Conservation (phyloP, 2,797 vertebrate genomes). For the Chrysocyon brachyurus region DNA sequence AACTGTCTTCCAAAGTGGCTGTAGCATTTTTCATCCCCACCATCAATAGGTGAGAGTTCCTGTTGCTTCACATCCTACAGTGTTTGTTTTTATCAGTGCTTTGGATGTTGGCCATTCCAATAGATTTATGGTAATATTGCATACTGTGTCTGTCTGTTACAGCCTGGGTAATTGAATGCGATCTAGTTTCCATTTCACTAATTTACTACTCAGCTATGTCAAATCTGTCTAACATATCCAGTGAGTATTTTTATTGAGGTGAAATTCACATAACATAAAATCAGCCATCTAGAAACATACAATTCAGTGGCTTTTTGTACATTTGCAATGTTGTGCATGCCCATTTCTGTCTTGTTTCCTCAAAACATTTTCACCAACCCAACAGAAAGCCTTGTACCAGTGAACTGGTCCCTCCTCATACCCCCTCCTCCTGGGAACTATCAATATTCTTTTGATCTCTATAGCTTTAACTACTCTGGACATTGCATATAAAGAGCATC, state of each 20-base stretch:
- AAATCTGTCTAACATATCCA: conserved; percentile 51
- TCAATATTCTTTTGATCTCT: not conserved
- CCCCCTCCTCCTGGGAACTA: not conserved
- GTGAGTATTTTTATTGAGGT: conserved; percentile 6
- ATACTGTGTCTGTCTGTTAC: not conserved
- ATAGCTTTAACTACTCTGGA: not conserved
- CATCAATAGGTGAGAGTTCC: no score
- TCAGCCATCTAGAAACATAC: not conserved
- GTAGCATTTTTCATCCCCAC: no score
- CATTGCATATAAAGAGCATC: not conserved
- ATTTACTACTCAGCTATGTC: conserved; percentile 32
- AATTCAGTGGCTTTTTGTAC: not conserved
- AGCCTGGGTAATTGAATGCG: conserved; percentile 24
- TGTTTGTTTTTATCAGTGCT: no score
- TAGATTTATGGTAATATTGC: not conserved
- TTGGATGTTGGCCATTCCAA: no score
- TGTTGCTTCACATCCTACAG: no score
- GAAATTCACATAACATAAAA: conserved; percentile 37
- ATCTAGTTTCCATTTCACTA: conserved; percentile 59
- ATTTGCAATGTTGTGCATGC: not conserved
- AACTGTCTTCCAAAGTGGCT: no score
- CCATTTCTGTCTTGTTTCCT: not conserved
- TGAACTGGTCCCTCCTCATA: not conserved
- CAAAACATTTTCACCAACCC: not conserved
- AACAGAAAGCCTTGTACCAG: not conserved